These are phyloP conservation scores for Drosophila conformis DNA, from an alignment of 2,888 invertebrate genomes.

Conservation along the genomic window DNA sequence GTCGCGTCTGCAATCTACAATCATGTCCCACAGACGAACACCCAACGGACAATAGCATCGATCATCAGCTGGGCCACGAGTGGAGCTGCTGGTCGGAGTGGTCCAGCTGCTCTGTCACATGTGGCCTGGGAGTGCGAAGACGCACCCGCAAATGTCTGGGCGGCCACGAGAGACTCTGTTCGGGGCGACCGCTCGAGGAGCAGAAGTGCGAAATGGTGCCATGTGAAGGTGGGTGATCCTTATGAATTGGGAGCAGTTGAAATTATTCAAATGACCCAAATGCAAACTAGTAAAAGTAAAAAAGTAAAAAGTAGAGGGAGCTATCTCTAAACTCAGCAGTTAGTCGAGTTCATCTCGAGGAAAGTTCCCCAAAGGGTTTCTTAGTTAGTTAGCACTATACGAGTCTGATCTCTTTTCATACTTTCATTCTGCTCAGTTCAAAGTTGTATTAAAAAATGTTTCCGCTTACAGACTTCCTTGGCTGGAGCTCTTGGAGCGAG, in stretches of 20 bases:
- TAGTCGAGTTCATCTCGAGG: not conserved
- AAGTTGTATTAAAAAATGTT: not conserved
- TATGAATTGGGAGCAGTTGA: not conserved
- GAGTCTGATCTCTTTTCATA: not conserved
- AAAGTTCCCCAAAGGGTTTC: not conserved
- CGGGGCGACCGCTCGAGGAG: slow-evolving; percentile 88
- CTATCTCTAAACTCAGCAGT: not conserved
- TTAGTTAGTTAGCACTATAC: not conserved
- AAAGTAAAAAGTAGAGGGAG: not conserved
- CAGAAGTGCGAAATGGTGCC: slow-evolving; percentile 89
- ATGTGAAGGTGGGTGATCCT: slow-evolving; percentile 87
- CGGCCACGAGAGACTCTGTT: slow-evolving; percentile 86
- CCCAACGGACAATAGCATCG: slow-evolving; percentile 52
- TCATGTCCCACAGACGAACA: slow-evolving; percentile 86
- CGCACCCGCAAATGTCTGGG: slow-evolving; percentile 89
- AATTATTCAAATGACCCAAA: not conserved
- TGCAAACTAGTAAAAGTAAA: not conserved
- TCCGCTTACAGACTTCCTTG: slow-evolving; percentile 87
- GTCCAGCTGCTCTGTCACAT: slow-evolving; percentile 91
- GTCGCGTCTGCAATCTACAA: slow-evolving; percentile 90
- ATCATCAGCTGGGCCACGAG: slow-evolving; percentile 84
- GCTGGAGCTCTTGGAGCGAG: slow-evolving; percentile 91
- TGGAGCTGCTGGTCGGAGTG: slow-evolving; percentile 96
- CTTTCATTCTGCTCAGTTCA: not conserved
- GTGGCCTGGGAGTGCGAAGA: slow-evolving; percentile 89